These are phyloP conservation scores for Conger conger DNA, from an alignment of 2,113 vertebrate species.

Conservation along the genomic window DNA sequence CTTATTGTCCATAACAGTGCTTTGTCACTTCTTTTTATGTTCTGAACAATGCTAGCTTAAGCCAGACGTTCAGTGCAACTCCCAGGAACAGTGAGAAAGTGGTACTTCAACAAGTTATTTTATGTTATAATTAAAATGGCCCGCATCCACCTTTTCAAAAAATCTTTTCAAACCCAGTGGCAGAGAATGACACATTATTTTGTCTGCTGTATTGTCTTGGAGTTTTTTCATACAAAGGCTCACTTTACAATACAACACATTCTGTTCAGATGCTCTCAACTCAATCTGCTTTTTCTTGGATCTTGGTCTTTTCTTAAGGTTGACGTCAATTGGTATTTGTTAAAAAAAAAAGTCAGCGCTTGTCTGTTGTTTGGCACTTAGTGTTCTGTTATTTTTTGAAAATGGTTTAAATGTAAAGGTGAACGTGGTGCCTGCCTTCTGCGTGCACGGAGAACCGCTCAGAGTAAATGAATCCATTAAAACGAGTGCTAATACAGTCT, in stretches of 20 bases:
- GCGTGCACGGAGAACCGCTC: neutral
- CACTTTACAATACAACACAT: neutral
- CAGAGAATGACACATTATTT: neutral
- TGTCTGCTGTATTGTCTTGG: neutral
- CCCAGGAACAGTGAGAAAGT: neutral
- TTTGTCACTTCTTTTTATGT: no score
- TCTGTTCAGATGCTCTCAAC: neutral
- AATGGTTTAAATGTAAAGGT: neutral
- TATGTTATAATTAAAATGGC: neutral
- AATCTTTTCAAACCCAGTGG: neutral
- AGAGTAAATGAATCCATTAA: neutral
- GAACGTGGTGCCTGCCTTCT: neutral
- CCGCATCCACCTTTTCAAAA: neutral
- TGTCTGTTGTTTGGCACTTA: neutral
- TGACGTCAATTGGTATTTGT: neutral
- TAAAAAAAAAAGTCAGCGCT: neutral
- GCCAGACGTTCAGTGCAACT: neutral
- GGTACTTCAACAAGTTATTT: neutral
- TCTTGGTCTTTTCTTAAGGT: neutral
- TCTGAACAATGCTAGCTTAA: neutral
- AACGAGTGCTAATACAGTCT: neutral
- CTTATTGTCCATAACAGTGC: neutral
- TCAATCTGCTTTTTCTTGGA: neutral
- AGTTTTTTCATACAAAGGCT: neutral
- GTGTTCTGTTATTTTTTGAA: neutral